Percentiles rank a stretch among this genome's conserved stretches.
Evolutionary conservation across 2,797 vertebrate species (phyloP).

Genomic region (Takifugu rubripes): DNA sequence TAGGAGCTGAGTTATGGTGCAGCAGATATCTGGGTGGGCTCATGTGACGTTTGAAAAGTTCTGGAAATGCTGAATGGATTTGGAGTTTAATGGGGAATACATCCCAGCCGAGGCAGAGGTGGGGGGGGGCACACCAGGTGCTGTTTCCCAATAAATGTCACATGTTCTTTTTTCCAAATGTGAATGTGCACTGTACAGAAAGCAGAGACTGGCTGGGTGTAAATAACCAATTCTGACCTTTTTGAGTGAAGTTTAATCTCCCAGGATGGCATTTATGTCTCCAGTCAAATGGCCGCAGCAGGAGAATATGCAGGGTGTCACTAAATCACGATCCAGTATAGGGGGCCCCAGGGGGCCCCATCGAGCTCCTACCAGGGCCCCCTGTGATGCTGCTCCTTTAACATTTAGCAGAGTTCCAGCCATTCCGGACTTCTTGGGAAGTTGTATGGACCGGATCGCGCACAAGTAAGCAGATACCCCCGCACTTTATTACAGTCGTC

Average conservation of each 20-base stretch:
- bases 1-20: slow-evolving; percentile 77
- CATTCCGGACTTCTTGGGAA: slow-evolving; percentile 74
- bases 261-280: neutral
- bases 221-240: slow-evolving; percentile 1
- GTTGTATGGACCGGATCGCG: slow-evolving; percentile 70
- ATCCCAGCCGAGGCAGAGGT: slow-evolving; percentile 32
- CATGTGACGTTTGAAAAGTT: slow-evolving; percentile 79
- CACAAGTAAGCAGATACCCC: slow-evolving; percentile 79
- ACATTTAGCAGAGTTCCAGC: slow-evolving; percentile 76
- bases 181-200: slow-evolving; percentile 60
- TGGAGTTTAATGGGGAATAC: slow-evolving; percentile 73
- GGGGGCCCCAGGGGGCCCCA: neutral
- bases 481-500: slow-evolving; percentile 81
- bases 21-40: slow-evolving; percentile 74
- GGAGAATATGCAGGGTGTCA: slow-evolving; percentile 2
- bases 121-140: slow-evolving; percentile 90
- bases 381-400: slow-evolving; percentile 69
- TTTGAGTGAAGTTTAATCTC: neutral
- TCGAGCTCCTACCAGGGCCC: neutral
- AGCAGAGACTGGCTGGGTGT: slow-evolving; percentile 19
- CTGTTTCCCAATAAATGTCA: slow-evolving; percentile 73
- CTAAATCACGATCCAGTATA: slow-evolving; percentile 27
- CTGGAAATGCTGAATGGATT: slow-evolving; percentile 77
- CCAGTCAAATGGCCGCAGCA: slow-evolving; percentile 7
- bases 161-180: slow-evolving; percentile 79